Conservation (phyloP, 2,113 vertebrate species). For the Azemiops feae region DNA sequence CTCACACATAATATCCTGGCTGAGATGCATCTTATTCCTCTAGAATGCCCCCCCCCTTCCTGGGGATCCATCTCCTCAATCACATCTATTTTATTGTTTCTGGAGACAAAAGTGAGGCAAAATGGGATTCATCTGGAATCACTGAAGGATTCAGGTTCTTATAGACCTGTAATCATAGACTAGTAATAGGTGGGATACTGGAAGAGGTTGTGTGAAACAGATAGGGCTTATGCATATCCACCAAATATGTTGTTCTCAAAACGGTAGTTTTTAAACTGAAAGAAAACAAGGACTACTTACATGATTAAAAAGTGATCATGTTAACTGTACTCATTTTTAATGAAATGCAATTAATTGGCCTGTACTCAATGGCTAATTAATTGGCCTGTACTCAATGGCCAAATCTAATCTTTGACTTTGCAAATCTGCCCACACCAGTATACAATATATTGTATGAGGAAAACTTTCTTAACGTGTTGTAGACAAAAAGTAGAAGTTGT, state of each 20-base stretch:
- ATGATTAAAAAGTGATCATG: not conserved
- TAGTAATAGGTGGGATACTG: not conserved
- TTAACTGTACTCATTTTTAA: not conserved
- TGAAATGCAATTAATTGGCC: not conserved
- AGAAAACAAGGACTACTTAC: not conserved
- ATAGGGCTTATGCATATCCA: not conserved
- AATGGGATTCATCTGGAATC: not conserved
- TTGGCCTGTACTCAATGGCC: not conserved
- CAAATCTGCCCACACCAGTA: not conserved
- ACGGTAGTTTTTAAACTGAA: not conserved
- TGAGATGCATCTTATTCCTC: not conserved
- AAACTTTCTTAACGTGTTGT: not conserved
- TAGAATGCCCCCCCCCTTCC: too few relatives aligned
- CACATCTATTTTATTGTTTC: not conserved
- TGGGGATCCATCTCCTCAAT: not conserved
- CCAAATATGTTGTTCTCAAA: not conserved
- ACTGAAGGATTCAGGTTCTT: not conserved
- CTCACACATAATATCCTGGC: not conserved
- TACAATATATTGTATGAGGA: not conserved
- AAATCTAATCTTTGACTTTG: not conserved
- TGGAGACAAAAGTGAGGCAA: not conserved
- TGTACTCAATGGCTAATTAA: not conserved
- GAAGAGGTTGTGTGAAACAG: not conserved
- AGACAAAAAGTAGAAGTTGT: not conserved
- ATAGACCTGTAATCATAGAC: not conserved